Base-by-base conservation (phyloP, 1,140 invertebrate species). In the Olivierus martensii region DNA sequence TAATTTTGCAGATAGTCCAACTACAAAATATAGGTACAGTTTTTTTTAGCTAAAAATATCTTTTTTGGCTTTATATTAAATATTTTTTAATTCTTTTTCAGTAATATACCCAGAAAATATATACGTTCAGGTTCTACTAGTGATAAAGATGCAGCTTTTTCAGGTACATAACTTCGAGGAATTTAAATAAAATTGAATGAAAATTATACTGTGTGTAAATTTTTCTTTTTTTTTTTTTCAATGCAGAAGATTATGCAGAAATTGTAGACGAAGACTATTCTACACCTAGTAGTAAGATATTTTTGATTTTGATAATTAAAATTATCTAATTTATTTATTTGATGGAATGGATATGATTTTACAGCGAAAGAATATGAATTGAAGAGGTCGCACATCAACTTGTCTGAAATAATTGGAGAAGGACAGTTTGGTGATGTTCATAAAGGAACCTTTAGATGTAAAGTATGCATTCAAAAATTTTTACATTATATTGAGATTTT, bases 371-470 rank as follows among this genome's bases (percentile, higher is more conserved):
- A 95, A 68, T 94, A 93, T 66, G 90, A 96, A 69, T 73, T 98
- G 55, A 79, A 82, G 28, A 74, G 93, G 55, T 80, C 81, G 61
- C 79, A 83, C 67, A 81, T 98, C 21, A 79, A 84, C 55, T 69
- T 98, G n/a, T 82, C 81, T 50, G 89, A 93, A 60, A 93, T 94
- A 46, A 87, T 99, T 51, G 95, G 94, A 0, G 88, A 95, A 69
- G 95, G 95, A 10, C 94, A 98, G 66, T 99, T 98, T 72, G 95
- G 94, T 11, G 94, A 98, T 71, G 95, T 99, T 17, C 90, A 96
- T 65, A 87, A 88, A 69, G 95, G 91, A 46, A 71, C 73, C 2
- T 85, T 79, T 62, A 77, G 72, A 55, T 73, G 73, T 56, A 72
- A 67, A 61, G 67, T 68, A 46, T 41, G 39, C 11, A 15, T 15